Evolutionary conservation across 2,797 vertebrate genomes (phyloP).

Genomic region (Liasis olivaceus): DNA sequence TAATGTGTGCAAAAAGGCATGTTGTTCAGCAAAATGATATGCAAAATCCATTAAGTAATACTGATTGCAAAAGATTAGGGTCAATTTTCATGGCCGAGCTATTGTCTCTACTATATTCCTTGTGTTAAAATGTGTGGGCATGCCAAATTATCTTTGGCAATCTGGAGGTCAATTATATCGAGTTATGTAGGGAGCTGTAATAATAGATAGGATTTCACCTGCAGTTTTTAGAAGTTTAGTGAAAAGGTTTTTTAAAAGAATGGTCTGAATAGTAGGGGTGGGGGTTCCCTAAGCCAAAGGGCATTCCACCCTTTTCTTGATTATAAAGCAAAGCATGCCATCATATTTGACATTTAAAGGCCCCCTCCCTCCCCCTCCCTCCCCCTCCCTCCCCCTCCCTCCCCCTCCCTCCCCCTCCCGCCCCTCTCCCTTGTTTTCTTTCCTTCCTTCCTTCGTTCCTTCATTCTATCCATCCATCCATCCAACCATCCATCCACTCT

Average conservation of each 20-base stretch:
- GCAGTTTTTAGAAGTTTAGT: conserved; percentile 7
- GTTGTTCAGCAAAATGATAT: neutral
- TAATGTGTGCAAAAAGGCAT: neutral
- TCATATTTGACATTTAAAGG: conserved; percentile 18
- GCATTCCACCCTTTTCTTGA: conserved; percentile 38
- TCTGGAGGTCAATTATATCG: conserved; percentile 53
- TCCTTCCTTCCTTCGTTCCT: neutral
- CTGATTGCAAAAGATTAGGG: neutral
- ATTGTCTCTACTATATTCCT: neutral
- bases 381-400: no score
- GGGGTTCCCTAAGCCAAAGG: conserved; percentile 20
- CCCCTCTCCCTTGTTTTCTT: neutral
- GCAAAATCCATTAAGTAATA: neutral
- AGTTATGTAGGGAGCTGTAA: conserved; percentile 46
- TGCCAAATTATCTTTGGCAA: conserved; percentile 18
- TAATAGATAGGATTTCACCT: conserved; percentile 62
- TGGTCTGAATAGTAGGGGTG: neutral
- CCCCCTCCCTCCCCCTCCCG: neutral
- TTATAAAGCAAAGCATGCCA: conserved; percentile 31
- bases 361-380: neutral
- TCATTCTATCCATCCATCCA: no score
- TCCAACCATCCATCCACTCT: no score
- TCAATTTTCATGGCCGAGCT: neutral
- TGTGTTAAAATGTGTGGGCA: neutral
- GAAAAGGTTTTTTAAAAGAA: neutral